These are phyloP conservation scores for Agrochola circellaris DNA, from an alignment of 2,888 invertebrate species.

Conservation along the genomic window DNA sequence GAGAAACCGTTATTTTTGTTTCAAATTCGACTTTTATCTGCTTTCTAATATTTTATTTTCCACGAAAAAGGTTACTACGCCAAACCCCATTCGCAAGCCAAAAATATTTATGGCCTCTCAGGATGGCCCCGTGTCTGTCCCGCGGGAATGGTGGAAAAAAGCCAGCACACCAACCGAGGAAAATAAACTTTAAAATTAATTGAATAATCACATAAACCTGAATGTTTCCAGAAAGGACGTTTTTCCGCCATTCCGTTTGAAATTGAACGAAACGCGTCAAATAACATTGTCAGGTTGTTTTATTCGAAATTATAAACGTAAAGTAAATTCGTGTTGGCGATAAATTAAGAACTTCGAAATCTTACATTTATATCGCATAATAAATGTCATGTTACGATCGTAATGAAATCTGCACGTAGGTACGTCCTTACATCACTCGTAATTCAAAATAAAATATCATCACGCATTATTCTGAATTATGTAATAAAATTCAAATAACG, in stretches of 20 bases:
- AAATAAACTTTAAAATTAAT: conserved; percentile 66
- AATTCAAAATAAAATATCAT: conserved; percentile 49
- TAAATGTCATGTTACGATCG: conserved; percentile 20
- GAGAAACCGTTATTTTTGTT: not conserved
- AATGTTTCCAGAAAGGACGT: conserved; percentile 31
- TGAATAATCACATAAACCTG: conserved; percentile 67
- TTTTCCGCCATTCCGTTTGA: conserved; percentile 5
- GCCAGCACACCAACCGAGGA: conserved; percentile 34
- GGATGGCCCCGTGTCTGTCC: conserved; percentile 52
- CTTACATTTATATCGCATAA: conserved; percentile 10
- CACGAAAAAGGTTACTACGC: conserved; percentile 42
- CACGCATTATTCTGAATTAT: conserved; percentile 39
- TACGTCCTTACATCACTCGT: conserved; percentile 19
- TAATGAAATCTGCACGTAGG: conserved; percentile 37
- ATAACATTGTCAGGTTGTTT: conserved; percentile 12
- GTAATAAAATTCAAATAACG: conserved; percentile 56
- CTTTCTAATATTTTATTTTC: conserved; percentile 50
- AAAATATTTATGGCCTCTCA: conserved; percentile 65
- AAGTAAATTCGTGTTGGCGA: conserved; percentile 16
- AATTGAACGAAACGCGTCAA: conserved; percentile 12
- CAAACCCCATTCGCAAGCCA: conserved; percentile 50
- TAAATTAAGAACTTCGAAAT: conserved; percentile 22
- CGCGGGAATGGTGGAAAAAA: conserved; percentile 53
- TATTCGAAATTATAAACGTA: not conserved
- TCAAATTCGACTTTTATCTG: conserved; percentile 41